Evolutionary conservation across 2,113 vertebrate species (phyloP), one percentile per base, ranked within the genome.

Genomic region (Lontra canadensis): DNA sequence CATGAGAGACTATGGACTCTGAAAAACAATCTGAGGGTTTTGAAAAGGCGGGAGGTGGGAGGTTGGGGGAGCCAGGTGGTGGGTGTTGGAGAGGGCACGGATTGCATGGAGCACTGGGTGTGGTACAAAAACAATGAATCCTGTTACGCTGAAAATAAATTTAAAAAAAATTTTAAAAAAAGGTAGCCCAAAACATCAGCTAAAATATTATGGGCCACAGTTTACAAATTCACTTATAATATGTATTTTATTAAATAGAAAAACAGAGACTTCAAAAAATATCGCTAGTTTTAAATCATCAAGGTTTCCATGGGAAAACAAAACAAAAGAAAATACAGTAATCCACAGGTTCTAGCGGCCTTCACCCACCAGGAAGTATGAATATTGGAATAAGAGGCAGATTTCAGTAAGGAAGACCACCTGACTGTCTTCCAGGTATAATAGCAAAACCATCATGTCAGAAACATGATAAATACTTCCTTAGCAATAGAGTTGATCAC

Each of bases 191-290:
- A 80, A 80, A 36, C 47, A 26, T 67, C 14, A 47, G 20, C n/a
- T 63, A 85, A 86, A 85, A 63, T 88, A 61, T 65, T 82, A 94
- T 87, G 17, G 44, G 23, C 21, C 13, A 76, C 14, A 49, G 59
- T 25, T 55, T 90, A n/a, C 42, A 95, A 86, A 59, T 76, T 57
- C 25, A 74, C 8, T 44, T 34, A 36, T 31, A 78, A 74, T 78
- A 93, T 36, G 15, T 65, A 59, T 8, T 89, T 89, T 59, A 42
- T 84, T 84, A 96, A 93, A 95, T 20, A 55, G 71, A 34, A 39
- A 81, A 94, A 42, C 0, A n/a, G 47, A 2, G 17, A 83, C 57
- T 91, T 87, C 29, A 95, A 95, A 95, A 96, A 95, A 87, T 79
- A 95, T 11, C 18, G 44, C 36, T 63, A 10, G 52, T 88, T 97